Base-by-base conservation (phyloP, 1,140 invertebrate genomes). In the Oedothorax gibbosus region DNA sequence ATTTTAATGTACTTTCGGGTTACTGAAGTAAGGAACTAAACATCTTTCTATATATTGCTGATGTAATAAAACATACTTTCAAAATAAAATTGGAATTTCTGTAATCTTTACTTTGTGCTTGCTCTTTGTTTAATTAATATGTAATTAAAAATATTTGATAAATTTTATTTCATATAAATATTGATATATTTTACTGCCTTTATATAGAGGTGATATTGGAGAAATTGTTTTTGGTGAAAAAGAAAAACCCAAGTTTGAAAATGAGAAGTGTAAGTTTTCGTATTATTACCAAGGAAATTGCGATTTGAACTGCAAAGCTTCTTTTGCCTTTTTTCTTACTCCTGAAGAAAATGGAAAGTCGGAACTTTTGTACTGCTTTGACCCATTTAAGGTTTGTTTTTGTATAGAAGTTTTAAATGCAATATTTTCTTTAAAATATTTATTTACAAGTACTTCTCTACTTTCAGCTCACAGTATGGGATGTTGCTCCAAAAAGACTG, bases 201-300 rank as follows among this genome's bases (percentile, higher is more conserved):
- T 12, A n/a, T 50, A 18, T 66, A 81, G 78, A 18, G 78, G 78
- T 60, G 78, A 81, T 1, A 2, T 71, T 11, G 78, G 78, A 54
- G 54, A 65, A 62, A 53, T 81, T 9, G 8, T 9, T 15, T 53
- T 71, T 51, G 20, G 53, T 18, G 54, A 68, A n/a, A 53, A 71
- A 50, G 54, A 54, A 57, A 71, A 54, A 21, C 66, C 35, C 53
- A 64, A 77, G n/a, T 79, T 75, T 18, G 54, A 68, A n/a, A 53
- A 71, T 18, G 54, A 54, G 50, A 71, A 54, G 15, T 56, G 14
- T 54, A 64, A 77, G n/a, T 79, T 68, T 49, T 35, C n/a, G 20
- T 21, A 20, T 35, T 68, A 68, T 68, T 68, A 20, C 15, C 21
- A 68, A 68, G 49, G 14, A 12, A 14, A 2, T 53, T 7, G 7